Base-by-base conservation (phyloP, 1,140 invertebrate species). In the Calosoma granatense region DNA sequence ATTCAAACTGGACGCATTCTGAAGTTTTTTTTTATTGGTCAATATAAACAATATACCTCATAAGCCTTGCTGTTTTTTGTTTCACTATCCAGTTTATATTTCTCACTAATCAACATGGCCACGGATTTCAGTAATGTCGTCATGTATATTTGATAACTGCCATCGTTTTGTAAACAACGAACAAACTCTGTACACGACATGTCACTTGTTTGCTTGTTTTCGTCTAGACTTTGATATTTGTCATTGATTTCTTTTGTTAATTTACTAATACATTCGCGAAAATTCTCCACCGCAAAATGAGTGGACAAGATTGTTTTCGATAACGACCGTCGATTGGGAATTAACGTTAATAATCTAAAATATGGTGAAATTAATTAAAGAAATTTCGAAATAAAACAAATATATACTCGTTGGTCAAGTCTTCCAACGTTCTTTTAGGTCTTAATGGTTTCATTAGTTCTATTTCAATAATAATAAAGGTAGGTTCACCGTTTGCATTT, bases 401-500 rank as follows among this genome's bases (percentile, higher is more conserved):
- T 17, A 47, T 12, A 47, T 47, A 64, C 55, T 58, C 54, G 14
- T 56, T 26, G 20, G 56, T 55, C 39, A 69, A 15, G 19, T 67
- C 65, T 57, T 67, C 63, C 6, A 65, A 19, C 2, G 60, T 36
- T 56, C 60, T 51, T 56, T 57, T 56, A 14, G 56, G 56, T 12
- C 53, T 43, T 1, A 67, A 30, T 6, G 67, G 61, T 55, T 64
- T 62, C 11, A 59, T 54, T 15, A 69, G 47, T 59, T 65, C 65
- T 19, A 67, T 60, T 63, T 67, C 65, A 11, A 67, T 54, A 21
- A 67, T 39, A 19, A 67, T 58, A 57, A 67, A 67, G 36, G 61
- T 60, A 20, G 56, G 65, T 54, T 67, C 58, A 21, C 63, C 64
- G 9, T 60, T 51, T 54, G 66, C 62, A 22, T 65, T 61, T 43